Evolutionary conservation across 2,888 invertebrate genomes (phyloP).

Genomic region (Lasiommata megera): DNA sequence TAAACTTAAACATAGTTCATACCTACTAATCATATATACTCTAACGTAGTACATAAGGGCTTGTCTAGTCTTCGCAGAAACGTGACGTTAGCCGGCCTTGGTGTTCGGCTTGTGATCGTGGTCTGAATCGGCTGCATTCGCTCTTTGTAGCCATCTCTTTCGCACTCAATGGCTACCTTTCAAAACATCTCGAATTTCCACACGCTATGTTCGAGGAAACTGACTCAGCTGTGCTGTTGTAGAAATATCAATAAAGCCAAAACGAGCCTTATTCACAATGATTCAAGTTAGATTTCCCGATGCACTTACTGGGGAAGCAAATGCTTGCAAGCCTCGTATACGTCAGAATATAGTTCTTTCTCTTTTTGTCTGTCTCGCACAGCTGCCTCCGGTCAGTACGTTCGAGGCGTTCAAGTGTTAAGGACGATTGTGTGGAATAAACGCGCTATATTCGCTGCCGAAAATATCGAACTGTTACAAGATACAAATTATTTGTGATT

Average conservation of each 20-base stretch:
- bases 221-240: slow-evolving; percentile 60
- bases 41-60: slow-evolving; percentile 38
- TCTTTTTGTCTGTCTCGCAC: slow-evolving; percentile 69
- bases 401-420: slow-evolving; percentile 60
- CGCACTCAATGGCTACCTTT: slow-evolving; percentile 62
- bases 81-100: slow-evolving; percentile 77
- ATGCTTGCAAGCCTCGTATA: slow-evolving; percentile 46
- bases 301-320: slow-evolving; percentile 39
- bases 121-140: slow-evolving; percentile 54
- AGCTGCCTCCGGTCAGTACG: slow-evolving; percentile 73
- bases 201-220: slow-evolving; percentile 68
- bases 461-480: slow-evolving; percentile 57
- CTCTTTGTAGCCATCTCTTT: slow-evolving; percentile 53
- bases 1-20: slow-evolving; percentile 48
- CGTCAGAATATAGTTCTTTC: slow-evolving; percentile 69
- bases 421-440: slow-evolving; percentile 55
- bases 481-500: slow-evolving; percentile 35
- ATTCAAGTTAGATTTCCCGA: slow-evolving; percentile 43
- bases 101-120: slow-evolving; percentile 62
- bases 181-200: slow-evolving; percentile 69
- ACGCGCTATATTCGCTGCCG: slow-evolving; percentile 51
- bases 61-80: slow-evolving; percentile 71
- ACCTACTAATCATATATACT: slow-evolving; percentile 10
- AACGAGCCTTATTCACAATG: slow-evolving; percentile 47
- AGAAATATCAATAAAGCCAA: slow-evolving; percentile 34